Evolutionary conservation across 1,140 invertebrate species (phyloP).

Genomic region (Mya arenaria): DNA sequence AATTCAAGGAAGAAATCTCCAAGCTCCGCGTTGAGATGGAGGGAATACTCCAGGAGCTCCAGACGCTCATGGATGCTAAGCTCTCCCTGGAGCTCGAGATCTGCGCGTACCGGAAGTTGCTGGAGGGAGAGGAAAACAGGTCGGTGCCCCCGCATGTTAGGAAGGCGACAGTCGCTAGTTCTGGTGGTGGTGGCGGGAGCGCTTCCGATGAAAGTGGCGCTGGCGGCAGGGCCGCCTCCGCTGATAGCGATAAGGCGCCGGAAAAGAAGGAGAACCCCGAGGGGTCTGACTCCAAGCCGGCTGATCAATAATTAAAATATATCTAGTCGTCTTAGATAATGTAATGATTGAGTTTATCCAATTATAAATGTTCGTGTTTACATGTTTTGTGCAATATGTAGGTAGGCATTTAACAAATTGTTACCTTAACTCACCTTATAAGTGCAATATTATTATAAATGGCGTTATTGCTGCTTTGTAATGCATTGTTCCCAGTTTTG

Average conservation of each 20-base stretch:
- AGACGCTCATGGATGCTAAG: constrained; percentile 80
- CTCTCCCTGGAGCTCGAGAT: constrained; percentile 81
- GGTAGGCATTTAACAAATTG: no score
- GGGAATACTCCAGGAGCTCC: constrained; percentile 68
- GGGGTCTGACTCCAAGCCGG: no score
- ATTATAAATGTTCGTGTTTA: no score
- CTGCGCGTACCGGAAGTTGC: constrained; percentile 79
- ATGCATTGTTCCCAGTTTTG: no score
- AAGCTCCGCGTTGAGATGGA: constrained; percentile 70
- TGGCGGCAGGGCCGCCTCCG: background rate
- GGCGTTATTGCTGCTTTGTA: no score
- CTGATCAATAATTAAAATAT: no score
- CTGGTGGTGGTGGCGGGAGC: background rate
- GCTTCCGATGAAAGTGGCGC: background rate
- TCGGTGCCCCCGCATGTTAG: constrained; percentile 47
- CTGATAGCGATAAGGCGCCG: background rate
- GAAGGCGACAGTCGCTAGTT: background rate
- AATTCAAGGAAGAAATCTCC: constrained; percentile 68
- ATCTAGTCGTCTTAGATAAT: no score
- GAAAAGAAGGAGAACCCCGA: background rate
- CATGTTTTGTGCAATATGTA: no score
- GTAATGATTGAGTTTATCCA: no score
- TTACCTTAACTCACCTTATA: no score
- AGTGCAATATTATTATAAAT: no score
- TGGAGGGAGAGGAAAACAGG: constrained; percentile 80